A percentile compares a stretch with the other conserved stretches of the same genome.
Conservation (phyloP, 2,888 invertebrate genomes). For the Zygaena filipendulae region DNA sequence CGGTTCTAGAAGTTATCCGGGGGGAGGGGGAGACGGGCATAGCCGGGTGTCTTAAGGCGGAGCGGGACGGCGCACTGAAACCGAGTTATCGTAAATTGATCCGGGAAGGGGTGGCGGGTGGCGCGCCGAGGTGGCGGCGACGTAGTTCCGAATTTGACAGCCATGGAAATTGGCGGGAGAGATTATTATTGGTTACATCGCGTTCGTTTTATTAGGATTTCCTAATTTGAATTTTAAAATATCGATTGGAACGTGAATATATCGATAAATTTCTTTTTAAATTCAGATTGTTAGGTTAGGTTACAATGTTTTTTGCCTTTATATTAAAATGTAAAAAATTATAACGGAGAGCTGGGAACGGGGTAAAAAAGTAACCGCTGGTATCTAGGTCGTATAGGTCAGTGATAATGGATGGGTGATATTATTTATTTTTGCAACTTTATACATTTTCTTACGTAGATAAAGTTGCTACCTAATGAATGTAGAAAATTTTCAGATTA, state of each 20-base stretch:
- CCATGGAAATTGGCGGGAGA: constrained; percentile 68
- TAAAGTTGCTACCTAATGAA: too few species aligned
- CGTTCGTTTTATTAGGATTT: constrained; percentile 31
- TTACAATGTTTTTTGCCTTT: too few species aligned
- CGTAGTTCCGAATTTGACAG: constrained; percentile 65
- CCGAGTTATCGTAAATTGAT: constrained; percentile 67
- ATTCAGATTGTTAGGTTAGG: too few species aligned
- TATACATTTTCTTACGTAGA: too few species aligned
- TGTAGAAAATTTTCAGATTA: too few species aligned
- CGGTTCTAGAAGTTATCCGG: constrained; percentile 58
- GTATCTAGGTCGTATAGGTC: too few species aligned
- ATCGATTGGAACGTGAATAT: constrained; percentile 24
- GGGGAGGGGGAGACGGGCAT: constrained; percentile 45
- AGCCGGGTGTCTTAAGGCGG: constrained; percentile 56
- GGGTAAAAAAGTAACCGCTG: too few species aligned
- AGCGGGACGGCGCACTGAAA: constrained; percentile 58
- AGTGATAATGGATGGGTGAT: too few species aligned
- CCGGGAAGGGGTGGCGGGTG: constrained; percentile 45
- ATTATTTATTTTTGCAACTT: too few species aligned
- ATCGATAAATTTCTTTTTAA: constrained; percentile 2
- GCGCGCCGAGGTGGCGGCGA: constrained; percentile 29
- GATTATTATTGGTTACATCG: constrained; percentile 57
- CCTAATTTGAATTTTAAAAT: constrained; percentile 24
- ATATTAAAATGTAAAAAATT: too few species aligned
- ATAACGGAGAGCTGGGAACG: too few species aligned